Evolutionary conservation across 2,888 invertebrate genomes (phyloP), one percentile per base, ranked within the genome.

Genomic region (Venustoraphidia nigricollis): DNA sequence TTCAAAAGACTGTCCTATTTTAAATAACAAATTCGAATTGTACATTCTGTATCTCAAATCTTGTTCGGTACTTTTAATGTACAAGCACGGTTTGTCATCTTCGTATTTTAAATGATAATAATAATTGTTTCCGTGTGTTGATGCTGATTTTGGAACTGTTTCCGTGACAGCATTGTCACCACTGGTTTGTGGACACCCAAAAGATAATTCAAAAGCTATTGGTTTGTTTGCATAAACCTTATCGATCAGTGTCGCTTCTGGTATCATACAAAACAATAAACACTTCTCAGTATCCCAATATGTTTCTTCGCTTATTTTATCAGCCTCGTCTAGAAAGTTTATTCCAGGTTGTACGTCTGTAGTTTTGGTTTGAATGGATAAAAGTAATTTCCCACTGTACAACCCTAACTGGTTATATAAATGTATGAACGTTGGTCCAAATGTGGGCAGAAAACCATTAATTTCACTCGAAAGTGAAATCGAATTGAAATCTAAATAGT

Each of bases 361-460:
- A 6, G 83, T 72, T 55, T 83, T 75, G 1, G 85, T 84, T 52
- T 73, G 75, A 10, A 91, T 66, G 8, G 83, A 73, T n/a, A 90
- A 62, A 2, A 91, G 70, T 10, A 91, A 56, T 45, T 83, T 74
- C 0, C 90, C 91, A 27, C 79, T 68, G 60, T 83, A 82, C 48
- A 77, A 71, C 0, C 77, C 73, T 10, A 79, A 77, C 11, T 68
- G 68, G 1, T 72, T 73, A 57, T 91, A 91, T 60, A 91, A 75
- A 59, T 89, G 81, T 2, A 92, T 61, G 58, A 81, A 82, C 1
- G 83, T 78, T 1, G 92, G 92, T 0, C 92, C 92, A 63, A 86
- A 83, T 0, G 83, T 82, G 0, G 91, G 91, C 34, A 85, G 58
- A 79, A 88, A 62, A 74, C 83, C 79, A 59, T 73, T 68, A 27